phyloP scores from a whole-genome alignment of 2,797 vertebrate genomes.

The Tenualosa ilisha region DNA sequence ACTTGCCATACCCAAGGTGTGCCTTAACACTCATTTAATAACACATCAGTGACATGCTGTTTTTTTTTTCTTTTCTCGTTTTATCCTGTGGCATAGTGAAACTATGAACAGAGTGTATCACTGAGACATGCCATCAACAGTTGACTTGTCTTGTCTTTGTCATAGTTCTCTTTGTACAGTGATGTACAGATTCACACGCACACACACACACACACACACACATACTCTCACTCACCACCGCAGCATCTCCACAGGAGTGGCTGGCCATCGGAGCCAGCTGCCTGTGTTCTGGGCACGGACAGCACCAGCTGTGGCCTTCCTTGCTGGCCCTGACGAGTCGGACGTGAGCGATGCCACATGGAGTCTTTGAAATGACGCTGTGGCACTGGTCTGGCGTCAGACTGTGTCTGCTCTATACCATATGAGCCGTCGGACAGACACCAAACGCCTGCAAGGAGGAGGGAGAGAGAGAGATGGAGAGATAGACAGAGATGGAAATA shows the following conservation, averaged over 20 bases:
- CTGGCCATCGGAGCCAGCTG: constrained; percentile 17
- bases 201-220: neutral
- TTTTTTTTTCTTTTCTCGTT: neutral
- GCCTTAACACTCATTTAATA: neutral
- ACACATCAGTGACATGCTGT: neutral
- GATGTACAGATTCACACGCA: neutral
- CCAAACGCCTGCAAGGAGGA: neutral
- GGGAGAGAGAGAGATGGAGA: neutral
- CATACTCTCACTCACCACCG: neutral
- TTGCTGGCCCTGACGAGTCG: neutral
- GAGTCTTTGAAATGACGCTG: constrained; percentile 27
- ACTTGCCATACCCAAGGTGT: neutral
- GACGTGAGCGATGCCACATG: constrained; percentile 35
- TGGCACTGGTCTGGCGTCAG: constrained; percentile 19
- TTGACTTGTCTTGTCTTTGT: neutral
- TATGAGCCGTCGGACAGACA: neutral
- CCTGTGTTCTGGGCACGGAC: neutral
- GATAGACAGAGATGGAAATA: neutral
- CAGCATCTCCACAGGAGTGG: neutral
- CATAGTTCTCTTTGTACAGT: neutral
- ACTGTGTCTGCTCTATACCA: neutral
- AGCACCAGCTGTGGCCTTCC: constrained; percentile 39
- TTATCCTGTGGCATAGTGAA: neutral
- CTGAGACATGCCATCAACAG: neutral
- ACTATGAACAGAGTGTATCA: neutral